A percentile compares a stretch with the other conserved stretches of the same genome.
Evolutionary conservation across 2,888 invertebrate species (phyloP).

Genomic region (Lobophora halterata): DNA sequence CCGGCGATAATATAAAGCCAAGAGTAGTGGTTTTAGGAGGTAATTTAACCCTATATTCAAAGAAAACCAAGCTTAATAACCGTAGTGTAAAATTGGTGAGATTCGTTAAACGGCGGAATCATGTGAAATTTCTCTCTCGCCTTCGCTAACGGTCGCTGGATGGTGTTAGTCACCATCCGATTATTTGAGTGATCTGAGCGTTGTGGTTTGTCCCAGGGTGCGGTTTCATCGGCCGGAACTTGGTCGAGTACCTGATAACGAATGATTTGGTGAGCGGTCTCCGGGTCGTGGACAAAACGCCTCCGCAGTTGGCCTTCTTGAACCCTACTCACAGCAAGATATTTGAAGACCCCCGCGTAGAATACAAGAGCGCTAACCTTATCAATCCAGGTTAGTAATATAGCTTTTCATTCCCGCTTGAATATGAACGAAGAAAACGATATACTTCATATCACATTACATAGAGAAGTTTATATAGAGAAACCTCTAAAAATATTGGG

Average conservation of each 20-base stretch:
- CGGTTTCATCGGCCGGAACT: constrained; percentile 95
- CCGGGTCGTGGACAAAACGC: constrained; percentile 94
- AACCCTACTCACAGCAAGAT: constrained; percentile 86
- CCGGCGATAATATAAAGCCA: constrained; percentile 74
- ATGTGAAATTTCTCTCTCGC: constrained; percentile 39
- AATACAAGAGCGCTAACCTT: constrained; percentile 95
- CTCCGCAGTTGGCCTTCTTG: constrained; percentile 95
- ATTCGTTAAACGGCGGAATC: constrained; percentile 1
- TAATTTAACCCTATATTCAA: constrained; percentile 37
- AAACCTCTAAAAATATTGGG: too few species aligned
- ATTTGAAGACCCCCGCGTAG: constrained; percentile 88
- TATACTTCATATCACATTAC: too few species aligned
- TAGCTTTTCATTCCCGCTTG: constrained; percentile 27
- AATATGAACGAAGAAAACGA: too few species aligned
- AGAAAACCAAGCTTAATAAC: constrained; percentile 2
- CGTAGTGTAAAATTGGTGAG: background rate
- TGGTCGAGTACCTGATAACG: constrained; percentile 89
- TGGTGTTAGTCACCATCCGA: constrained; percentile 66
- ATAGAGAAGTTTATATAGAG: too few species aligned
- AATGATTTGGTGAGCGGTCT: constrained; percentile 88
- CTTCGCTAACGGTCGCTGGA: constrained; percentile 58
- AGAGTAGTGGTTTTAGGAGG: constrained; percentile 75
- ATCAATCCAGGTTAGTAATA: constrained; percentile 88
- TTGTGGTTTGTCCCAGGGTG: constrained; percentile 84
- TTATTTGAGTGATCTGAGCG: constrained; percentile 33